Conservation (phyloP, 2,113 vertebrate species). For the Xenopus laevis region DNA sequence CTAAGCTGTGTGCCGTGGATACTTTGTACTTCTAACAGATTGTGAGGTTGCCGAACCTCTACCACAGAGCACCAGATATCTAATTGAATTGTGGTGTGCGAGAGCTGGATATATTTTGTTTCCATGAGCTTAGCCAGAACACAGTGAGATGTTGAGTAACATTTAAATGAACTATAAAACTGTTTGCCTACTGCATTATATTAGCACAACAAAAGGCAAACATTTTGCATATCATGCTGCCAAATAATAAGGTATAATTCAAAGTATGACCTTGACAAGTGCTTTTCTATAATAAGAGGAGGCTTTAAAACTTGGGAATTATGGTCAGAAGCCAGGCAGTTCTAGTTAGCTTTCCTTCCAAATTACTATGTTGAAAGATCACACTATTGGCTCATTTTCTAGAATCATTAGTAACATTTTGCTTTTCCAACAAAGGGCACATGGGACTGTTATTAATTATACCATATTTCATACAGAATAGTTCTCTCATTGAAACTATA, state of each 20-base stretch:
- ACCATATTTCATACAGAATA: conserved; percentile 16
- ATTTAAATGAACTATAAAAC: too few species aligned
- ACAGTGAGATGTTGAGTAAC: too few species aligned
- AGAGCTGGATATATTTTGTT: too few species aligned
- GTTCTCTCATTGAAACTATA: conserved; percentile 18
- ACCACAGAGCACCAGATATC: too few species aligned
- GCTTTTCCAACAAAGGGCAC: conserved; percentile 28
- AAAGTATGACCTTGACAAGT: conserved; percentile 10
- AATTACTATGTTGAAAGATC: conserved; percentile 29
- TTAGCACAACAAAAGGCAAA: too few species aligned
- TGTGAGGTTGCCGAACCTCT: too few species aligned
- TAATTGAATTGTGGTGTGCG: too few species aligned
- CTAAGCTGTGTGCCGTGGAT: too few species aligned
- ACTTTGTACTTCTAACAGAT: too few species aligned
- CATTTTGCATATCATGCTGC: too few species aligned
- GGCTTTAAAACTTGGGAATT: conserved; percentile 6
- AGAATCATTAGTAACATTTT: conserved; percentile 31
- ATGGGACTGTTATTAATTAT: conserved; percentile 33
- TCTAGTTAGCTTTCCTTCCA: conserved; percentile 1
- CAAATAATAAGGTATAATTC: background rate
- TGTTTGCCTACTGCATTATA: too few species aligned
- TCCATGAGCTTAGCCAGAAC: too few species aligned
- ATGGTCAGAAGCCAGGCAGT: conserved; percentile 5
- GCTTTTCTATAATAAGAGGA: conserved; percentile 1
- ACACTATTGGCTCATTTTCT: conserved; percentile 16